Conservation (phyloP, 2,888 invertebrate species). For the Erynnis tages region DNA sequence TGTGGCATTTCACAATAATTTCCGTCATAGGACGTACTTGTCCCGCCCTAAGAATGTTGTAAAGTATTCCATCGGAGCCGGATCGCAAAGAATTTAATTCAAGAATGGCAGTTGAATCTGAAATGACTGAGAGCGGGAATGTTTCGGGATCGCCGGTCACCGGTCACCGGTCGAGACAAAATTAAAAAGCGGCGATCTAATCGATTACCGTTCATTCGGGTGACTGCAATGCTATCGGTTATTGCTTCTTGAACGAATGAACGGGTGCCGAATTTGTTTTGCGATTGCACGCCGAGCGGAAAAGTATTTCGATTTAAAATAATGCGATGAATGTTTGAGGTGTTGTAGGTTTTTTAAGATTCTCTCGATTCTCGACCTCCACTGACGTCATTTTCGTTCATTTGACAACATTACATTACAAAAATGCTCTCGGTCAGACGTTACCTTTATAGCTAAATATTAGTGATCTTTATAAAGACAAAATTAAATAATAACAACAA, state of each 20-base stretch:
- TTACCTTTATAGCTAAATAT: no score
- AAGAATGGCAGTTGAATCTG: conserved; percentile 35
- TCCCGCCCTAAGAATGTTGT: conserved; percentile 19
- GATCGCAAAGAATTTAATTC: conserved; percentile 39
- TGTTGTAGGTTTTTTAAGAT: no score
- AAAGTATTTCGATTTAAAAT: not conserved
- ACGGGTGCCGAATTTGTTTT: conserved; percentile 7
- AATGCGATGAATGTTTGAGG: not conserved
- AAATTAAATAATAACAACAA: no score
- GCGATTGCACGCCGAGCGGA: not conserved
- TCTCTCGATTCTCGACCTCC: no score
- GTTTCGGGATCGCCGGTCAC: conserved; percentile 36
- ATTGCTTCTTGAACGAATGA: conserved; percentile 14
- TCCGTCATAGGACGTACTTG: conserved; percentile 25
- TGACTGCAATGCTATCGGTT: conserved; percentile 11
- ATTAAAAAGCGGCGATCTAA: conserved; percentile 23
- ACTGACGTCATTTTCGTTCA: no score
- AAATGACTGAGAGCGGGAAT: conserved; percentile 37
- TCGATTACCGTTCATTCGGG: conserved; percentile 14
- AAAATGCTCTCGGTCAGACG: no score
- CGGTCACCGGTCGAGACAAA: conserved; percentile 13
- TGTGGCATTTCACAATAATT: conserved; percentile 10
- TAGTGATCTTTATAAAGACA: no score
- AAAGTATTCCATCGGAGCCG: conserved; percentile 32
- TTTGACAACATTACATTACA: no score